Base-by-base conservation (phyloP, 2,888 invertebrate genomes). In the Drosophila pullipes region DNA sequence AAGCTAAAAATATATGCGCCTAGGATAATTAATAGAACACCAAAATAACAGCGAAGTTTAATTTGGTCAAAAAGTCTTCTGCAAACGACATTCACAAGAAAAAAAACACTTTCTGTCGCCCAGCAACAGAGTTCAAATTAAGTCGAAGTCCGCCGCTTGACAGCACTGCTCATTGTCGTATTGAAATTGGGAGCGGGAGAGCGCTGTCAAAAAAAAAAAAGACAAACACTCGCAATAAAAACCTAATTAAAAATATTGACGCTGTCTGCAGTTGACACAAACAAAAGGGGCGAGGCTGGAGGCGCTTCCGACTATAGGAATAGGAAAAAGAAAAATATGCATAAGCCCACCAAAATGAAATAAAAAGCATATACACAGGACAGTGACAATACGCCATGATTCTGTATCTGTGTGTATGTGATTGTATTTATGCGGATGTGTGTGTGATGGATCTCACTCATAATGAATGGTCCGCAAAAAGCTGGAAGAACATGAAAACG, bases 401-500 rank as follows among this genome's bases (percentile, higher is more conserved):
- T 39, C 44, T 41, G 54, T 47, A 41, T 58, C 35, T 49, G 37
- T 58, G 18, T 37, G 18, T 53, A 35, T 59, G 47, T 18, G 50
- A 41, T 30, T 47, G 47, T 16, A 47, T 25, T 9, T 18, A 25
- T 47, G 44, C 50, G 37, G 33, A 25, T 52, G 41, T 71, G 37
- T n/a, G 35, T 61, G 30, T 18, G 37, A 68, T 60, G 69, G 63
- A 78, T 73, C 73, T 76, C 76, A 69, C 16, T 25, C 57, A 76
- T 73, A 79, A 73, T 78, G 79, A 80, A 70, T 74, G 74, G 33
- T 44, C 63, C 47, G 77, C 65, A 66, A 31, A 79, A 74, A 74
- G 73, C 74, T 69, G 54, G 62, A 53, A 55, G 50, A 69, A 72
- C 74, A 30, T n/a, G 30, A 30, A 41, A 69, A 85, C 41, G 30